phyloP scores from a whole-genome alignment of 2,797 vertebrate genomes.

The Adrianichthys oophorus region DNA sequence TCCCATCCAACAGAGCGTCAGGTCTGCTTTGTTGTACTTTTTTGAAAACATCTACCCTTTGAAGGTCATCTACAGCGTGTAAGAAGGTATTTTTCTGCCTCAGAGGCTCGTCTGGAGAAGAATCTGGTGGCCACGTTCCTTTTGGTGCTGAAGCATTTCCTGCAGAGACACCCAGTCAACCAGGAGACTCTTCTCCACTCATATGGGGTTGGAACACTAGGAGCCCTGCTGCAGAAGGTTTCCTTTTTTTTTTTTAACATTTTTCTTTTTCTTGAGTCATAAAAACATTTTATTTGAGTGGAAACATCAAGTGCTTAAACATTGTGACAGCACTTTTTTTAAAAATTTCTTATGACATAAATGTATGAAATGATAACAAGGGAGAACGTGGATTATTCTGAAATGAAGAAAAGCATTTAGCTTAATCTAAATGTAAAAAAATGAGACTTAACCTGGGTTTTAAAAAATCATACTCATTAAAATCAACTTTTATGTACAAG shows the following conservation, averaged over 20 bases:
- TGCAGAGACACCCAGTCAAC: slow-evolving; percentile 92
- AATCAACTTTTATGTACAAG: too few species aligned
- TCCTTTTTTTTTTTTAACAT: neutral
- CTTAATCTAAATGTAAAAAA: too few species aligned
- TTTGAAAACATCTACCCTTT: neutral
- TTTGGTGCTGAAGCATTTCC: slow-evolving; percentile 92
- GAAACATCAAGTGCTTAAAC: too few species aligned
- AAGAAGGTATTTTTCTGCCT: slow-evolving; percentile 10
- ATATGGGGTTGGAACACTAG: slow-evolving; percentile 85
- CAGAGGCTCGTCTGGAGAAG: slow-evolving; percentile 95
- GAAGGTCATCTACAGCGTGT: neutral
- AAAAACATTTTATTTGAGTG: too few species aligned
- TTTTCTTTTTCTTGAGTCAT: too few species aligned
- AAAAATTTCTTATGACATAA: too few species aligned
- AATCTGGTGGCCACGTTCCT: slow-evolving; percentile 93
- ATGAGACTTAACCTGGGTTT: too few species aligned
- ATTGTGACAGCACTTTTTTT: too few species aligned
- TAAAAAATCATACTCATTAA: too few species aligned
- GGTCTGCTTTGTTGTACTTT: slow-evolving; percentile 69
- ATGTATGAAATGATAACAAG: too few species aligned
- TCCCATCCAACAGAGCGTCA: slow-evolving; percentile 90
- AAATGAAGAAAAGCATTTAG: too few species aligned
- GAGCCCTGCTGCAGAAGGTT: slow-evolving; percentile 92
- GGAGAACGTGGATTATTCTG: too few species aligned
- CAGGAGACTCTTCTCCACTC: slow-evolving; percentile 92